Base-by-base conservation (phyloP, 30 jellyfish, hydroid and myxozoan species). In the Aurelia aurita complex sp. Pacific region DNA sequence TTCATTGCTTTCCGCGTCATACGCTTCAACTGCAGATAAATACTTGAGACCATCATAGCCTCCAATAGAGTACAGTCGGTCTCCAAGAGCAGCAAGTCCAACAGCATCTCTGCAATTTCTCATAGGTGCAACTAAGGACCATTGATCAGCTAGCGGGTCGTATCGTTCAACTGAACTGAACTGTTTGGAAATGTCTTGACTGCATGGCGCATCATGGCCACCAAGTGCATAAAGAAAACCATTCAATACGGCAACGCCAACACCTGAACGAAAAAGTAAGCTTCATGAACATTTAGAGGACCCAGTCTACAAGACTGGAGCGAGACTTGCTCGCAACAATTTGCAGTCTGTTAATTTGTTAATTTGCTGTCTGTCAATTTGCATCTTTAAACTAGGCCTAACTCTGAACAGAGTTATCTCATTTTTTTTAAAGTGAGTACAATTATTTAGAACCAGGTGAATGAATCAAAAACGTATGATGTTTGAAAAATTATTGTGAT, bases 101-200 rank as follows among this genome's bases (percentile, higher is more conserved):
- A 94, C 98, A 29, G 98, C 98, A 84, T 94, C 98, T 38, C 98
- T 76, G 73, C 98, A 94, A 66, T 94, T 81, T 32, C 88, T 54
- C 98, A 94, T 94, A 34, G 97, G 84, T 1, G 96, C 89, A 51
- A 89, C 93, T 32, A 94, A 70, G n/a, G 97, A 65, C 98, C 98
- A 94, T 69, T 89, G 97, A 61, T 94, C 98, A 10, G 95, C 77
- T 7, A 86, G 69, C 18, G 97, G 97, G 82, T 94, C 98, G 71
- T 94, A 94, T 63, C 98, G 64, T 67, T 94, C 98, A 35, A 88
- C 98, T 1, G 96, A 94, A 67, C 90, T 69, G 69, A 94, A 94
- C 69, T 94, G 98, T 61, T 89, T 94, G 19, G 98, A 88, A 1
- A 85, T 89, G 42, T 94, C 97, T 35, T 70, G 91, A 64, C 97